Evolutionary conservation across 2,888 invertebrate species (phyloP).

Genomic region (Coremacera marginata): DNA sequence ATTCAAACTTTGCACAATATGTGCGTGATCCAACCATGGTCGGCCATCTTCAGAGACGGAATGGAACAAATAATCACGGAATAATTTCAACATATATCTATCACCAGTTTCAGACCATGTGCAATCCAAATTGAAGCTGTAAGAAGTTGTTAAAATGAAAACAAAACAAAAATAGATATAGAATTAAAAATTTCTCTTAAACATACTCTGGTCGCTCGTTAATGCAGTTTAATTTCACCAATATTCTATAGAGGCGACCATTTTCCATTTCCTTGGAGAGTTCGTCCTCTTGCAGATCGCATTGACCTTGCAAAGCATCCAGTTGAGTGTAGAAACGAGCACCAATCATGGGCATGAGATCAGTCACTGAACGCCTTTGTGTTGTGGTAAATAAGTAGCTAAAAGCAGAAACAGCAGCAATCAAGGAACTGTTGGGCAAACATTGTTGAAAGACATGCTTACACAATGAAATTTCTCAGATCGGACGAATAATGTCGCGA

Average conservation of each 20-base stretch:
- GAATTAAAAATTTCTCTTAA: slow-evolving; percentile 26
- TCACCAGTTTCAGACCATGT: slow-evolving; percentile 99
- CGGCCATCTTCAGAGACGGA: slow-evolving; percentile 91
- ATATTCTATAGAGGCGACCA: slow-evolving; percentile 89
- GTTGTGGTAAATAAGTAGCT: slow-evolving; percentile 81
- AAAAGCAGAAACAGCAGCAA: background rate
- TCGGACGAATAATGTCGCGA: slow-evolving; percentile 92
- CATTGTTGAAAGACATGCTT: slow-evolving; percentile 59
- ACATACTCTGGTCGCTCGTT: slow-evolving; percentile 95
- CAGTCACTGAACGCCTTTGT: slow-evolving; percentile 85
- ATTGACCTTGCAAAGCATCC: slow-evolving; percentile 88
- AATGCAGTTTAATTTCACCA: slow-evolving; percentile 92
- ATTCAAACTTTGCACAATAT: slow-evolving; percentile 93
- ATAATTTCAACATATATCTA: slow-evolving; percentile 97
- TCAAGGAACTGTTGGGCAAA: background rate
- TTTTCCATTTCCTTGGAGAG: slow-evolving; percentile 95
- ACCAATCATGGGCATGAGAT: slow-evolving; percentile 99
- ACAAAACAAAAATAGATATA: background rate
- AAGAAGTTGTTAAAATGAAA: slow-evolving; percentile 10
- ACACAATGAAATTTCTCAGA: slow-evolving; percentile 94
- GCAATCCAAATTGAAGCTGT: slow-evolving; percentile 90
- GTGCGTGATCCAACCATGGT: slow-evolving; percentile 97
- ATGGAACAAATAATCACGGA: slow-evolving; percentile 97
- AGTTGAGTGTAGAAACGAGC: slow-evolving; percentile 96
- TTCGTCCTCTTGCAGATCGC: slow-evolving; percentile 91